A percentile compares a stretch with the other conserved stretches of the same genome.
These are phyloP conservation scores for Dysmachus trigonus DNA, from an alignment of 2,888 invertebrate genomes.

Conservation along the genomic window DNA sequence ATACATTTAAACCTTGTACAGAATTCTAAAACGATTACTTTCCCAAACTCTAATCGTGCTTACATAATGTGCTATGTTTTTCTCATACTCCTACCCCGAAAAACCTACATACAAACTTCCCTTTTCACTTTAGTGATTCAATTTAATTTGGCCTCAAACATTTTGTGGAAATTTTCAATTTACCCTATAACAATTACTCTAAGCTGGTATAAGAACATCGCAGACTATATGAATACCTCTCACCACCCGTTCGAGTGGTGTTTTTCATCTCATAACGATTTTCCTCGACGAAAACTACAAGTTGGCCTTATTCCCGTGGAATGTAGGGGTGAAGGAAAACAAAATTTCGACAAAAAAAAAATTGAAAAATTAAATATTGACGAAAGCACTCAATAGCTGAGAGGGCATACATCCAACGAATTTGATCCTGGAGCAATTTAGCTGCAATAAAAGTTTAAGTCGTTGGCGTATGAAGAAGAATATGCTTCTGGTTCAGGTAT, in stretches of 20 bases:
- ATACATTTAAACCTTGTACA: background rate
- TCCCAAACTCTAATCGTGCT: background rate
- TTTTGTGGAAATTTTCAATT: background rate
- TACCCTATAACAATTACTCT: background rate
- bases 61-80: background rate
- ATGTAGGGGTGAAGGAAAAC: background rate
- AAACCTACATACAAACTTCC: background rate
- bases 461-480: background rate
- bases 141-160: background rate
- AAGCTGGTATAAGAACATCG: background rate
- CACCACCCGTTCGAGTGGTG: background rate
- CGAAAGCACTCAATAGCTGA: background rate
- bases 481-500: background rate
- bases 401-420: background rate
- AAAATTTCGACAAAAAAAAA: conserved; percentile 8
- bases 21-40: background rate
- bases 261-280: background rate
- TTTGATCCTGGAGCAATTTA: background rate
- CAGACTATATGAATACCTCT: background rate
- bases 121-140: background rate
- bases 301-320: background rate
- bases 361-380: conserved; percentile 26
- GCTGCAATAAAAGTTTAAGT: background rate
- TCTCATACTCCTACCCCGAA: background rate
- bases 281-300: background rate